Percentiles rank a stretch among this genome's conserved stretches.
phyloP scores from a whole-genome alignment of 1,140 invertebrate species.

The Drosophila baimaii region DNA sequence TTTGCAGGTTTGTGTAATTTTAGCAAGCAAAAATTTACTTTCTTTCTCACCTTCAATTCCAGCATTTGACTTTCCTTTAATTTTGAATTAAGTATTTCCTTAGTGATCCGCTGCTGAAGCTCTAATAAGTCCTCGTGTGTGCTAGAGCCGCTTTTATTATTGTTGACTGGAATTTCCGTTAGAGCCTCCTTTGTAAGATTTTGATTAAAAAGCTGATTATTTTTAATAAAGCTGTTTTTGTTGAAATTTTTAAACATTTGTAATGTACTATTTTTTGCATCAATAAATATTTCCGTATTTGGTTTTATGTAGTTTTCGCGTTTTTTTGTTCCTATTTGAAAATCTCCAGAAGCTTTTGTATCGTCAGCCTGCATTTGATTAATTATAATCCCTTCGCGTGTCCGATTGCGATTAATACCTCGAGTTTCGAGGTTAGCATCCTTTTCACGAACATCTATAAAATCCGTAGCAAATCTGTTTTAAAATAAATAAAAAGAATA shows the following conservation, averaged over 20 bases:
- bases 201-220: constrained; percentile 2
- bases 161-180: constrained; percentile 7
- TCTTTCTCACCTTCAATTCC: constrained; percentile 76
- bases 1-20: no score
- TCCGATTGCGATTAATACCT: constrained; percentile 55
- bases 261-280: constrained; percentile 29
- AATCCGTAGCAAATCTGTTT: constrained; percentile 93
- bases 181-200: constrained; percentile 15
- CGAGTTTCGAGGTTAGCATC: constrained; percentile 87
- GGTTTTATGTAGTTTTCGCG: constrained; percentile 3
- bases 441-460: constrained; percentile 94
- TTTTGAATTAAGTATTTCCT: constrained; percentile 83
- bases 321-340: constrained; percentile 1
- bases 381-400: constrained; percentile 31
- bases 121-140: constrained; percentile 72
- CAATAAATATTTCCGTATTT: constrained; percentile 2
- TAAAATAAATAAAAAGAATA: background rate
- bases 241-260: constrained; percentile 7
- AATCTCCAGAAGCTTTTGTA: constrained; percentile 24
- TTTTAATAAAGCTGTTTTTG: constrained; percentile 14
- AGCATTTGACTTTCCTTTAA: constrained; percentile 81
- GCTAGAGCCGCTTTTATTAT: constrained; percentile 15
- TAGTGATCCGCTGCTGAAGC: constrained; percentile 79
- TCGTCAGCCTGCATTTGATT: constrained; percentile 57
- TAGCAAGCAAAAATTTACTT: no score